Base-by-base conservation (phyloP, 2,888 invertebrate genomes). In the Crematogaster levior region DNA sequence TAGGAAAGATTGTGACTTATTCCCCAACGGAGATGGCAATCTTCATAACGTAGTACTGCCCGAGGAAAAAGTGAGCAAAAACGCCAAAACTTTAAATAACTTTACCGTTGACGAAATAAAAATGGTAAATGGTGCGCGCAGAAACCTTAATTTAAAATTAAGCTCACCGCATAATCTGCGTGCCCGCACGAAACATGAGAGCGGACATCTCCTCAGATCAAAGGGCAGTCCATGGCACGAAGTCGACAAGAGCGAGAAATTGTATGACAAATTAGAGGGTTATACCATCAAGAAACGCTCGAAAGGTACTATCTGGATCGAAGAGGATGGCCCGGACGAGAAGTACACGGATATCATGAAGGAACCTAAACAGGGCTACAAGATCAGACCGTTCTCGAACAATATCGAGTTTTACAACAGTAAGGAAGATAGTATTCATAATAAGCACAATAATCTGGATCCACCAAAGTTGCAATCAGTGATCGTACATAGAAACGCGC, bases 251-350 rank as follows among this genome's bases (percentile, higher is more conserved):
- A 87, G 83, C 7, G 93, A 93, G 0, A 93, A 93, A 61, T 91
- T 92, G 51, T 93, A 93, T 63, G 93, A 94, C 9, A 94, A 94
- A 37, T 93, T 92, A 4, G 93, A 93, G 72, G 93, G 93, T 18
- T 94, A 90, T 63, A 93, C 93, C 3, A 94, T 94, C 37, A 94
- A 94, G 68, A 94, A 94, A 43, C 93, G 94, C 18, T 88, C 94
- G 0, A 94, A 94, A 81, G 94, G 94, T n/a, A 94, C 94, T 4
- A 93, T 94, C 58, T 94, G 94, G 94, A 91, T 94, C 43, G 94
- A 93, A 70, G 93, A 94, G 65, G 93, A 93, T 37, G 93, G 91
- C 18, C 89, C 92, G 1, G 89, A 86, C 12, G 91, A 92, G 3
- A 91, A 91, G 10, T 91, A 90, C 70, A 66, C 85, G 0, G 88